A percentile compares a stretch with the other conserved stretches of the same genome.
These are phyloP conservation scores for Engraulis encrasicolus DNA, from an alignment of 2,113 vertebrate genomes.

Conservation along the genomic window DNA sequence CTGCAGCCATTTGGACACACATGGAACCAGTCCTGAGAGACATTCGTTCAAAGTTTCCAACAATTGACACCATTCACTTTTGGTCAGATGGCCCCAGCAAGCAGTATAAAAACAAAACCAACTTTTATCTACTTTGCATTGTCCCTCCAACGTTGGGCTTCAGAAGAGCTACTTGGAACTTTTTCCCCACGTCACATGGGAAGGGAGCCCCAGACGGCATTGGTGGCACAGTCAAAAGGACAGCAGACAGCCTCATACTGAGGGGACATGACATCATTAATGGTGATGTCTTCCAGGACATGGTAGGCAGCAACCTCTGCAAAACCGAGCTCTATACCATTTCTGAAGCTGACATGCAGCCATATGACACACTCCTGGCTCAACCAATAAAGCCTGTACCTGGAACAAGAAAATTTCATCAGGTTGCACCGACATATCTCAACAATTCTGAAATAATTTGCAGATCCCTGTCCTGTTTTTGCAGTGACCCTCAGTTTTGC, in stretches of 20 bases:
- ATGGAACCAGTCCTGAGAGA: constrained; percentile 28
- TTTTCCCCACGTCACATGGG: constrained; percentile 33
- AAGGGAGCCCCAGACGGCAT: constrained; percentile 38
- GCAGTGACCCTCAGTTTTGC: neutral
- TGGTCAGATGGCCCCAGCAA: constrained; percentile 37
- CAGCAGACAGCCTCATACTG: constrained; percentile 34
- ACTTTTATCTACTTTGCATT: constrained; percentile 14
- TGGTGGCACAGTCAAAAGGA: constrained; percentile 39
- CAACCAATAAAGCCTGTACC: neutral
- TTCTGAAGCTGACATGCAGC: constrained; percentile 21
- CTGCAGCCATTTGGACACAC: constrained; percentile 34
- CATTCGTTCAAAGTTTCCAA: constrained; percentile 27
- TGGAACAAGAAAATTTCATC: constrained; percentile 32
- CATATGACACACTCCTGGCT: neutral
- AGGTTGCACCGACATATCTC: constrained; percentile 32
- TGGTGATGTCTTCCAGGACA: constrained; percentile 32
- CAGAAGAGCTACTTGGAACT: constrained; percentile 35
- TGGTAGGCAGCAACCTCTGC: neutral
- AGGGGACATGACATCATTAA: constrained; percentile 27
- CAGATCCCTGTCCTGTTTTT: constrained; percentile 21
- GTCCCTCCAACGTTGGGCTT: constrained; percentile 30
- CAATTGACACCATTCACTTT: constrained; percentile 14
- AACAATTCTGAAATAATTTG: too few species aligned
- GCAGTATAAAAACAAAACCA: constrained; percentile 39
- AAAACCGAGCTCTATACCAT: constrained; percentile 20